Conservation (phyloP, 1,140 invertebrate genomes). For the Ceratitis capitata region DNA sequence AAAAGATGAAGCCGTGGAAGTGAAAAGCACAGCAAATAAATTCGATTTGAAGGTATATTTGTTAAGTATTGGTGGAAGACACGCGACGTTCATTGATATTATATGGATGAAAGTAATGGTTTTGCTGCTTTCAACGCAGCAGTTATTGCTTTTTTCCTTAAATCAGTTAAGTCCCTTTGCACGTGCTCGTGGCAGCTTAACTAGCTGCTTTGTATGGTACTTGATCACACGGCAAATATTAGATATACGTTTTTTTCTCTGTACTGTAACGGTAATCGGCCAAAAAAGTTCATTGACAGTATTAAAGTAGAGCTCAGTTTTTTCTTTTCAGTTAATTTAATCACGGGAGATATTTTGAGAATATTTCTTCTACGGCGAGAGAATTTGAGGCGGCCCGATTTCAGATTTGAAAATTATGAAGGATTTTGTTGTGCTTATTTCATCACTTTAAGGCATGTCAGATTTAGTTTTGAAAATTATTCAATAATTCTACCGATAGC, state of each 20-base stretch:
- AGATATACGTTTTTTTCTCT: not conserved
- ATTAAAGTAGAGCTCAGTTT: not conserved
- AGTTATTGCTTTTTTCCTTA: no score
- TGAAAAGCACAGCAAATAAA: not conserved
- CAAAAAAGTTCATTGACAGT: not conserved
- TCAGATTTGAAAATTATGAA: no score
- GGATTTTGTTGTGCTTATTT: no score
- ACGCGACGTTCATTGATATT: not conserved
- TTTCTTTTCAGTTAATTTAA: not conserved
- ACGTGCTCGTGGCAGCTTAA: not conserved
- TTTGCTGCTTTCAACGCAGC: not conserved
- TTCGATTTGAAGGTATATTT: not conserved
- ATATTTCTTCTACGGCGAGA: no score
- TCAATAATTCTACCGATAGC: no score
- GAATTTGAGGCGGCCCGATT: no score
- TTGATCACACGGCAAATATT: not conserved
- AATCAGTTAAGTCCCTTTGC: not conserved
- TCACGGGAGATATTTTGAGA: no score
- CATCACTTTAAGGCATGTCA: no score
- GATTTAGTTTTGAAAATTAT: no score
- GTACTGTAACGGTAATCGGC: not conserved
- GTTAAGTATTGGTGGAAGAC: not conserved
- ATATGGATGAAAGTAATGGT: not conserved
- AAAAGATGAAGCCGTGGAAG: not conserved
- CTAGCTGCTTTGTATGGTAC: not conserved